Evolutionary conservation across 2,888 invertebrate genomes (phyloP), one percentile per base, ranked within the genome.

Genomic region (Melanotus villosus): DNA sequence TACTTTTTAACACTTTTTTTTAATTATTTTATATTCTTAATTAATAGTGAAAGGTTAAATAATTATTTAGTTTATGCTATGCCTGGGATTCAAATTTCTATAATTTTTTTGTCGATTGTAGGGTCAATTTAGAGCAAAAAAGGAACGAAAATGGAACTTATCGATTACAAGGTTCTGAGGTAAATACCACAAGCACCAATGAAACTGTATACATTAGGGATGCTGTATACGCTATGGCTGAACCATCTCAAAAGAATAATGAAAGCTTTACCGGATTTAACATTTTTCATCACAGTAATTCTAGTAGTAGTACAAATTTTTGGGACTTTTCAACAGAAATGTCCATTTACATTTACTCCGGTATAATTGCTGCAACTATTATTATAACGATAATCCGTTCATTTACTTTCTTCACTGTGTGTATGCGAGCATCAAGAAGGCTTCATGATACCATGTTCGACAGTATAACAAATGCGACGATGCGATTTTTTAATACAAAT

Each of bases 401-500:
- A 1, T 88, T 89, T 41, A 85, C 90, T 0, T 93, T 93, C 85
- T 93, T 92, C 79, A 85, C 89, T 85, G 80, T 87, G 70, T 89
- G 89, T 71, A 93, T 95, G 90, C 88, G 87, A 38, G 92, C 95
- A 0, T 95, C 96, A 0, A 90, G 88, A 2, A 88, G 86, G 2
- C 86, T 97, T 0, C 97, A 97, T 85, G 92, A 94, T 83, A 86
- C 84, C 12, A 96, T 97, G 96, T 96, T 96, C 82, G 84, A 87
- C n/a, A 88, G 92, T 23, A 90, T 97, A 16, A 91, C 94, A 1
- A 88, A 92, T 18, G 92, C 95, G 0, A 90, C 93, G 0, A 93
- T 96, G 90, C 87, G 90, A 19, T 97, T 97, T 86, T 97, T 97
- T 85, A 95, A 96, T 81, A 90, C 90, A 3, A 97, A 96, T 84